Base-by-base conservation (phyloP, 2,113 vertebrate species). In the Cairina moschata region DNA sequence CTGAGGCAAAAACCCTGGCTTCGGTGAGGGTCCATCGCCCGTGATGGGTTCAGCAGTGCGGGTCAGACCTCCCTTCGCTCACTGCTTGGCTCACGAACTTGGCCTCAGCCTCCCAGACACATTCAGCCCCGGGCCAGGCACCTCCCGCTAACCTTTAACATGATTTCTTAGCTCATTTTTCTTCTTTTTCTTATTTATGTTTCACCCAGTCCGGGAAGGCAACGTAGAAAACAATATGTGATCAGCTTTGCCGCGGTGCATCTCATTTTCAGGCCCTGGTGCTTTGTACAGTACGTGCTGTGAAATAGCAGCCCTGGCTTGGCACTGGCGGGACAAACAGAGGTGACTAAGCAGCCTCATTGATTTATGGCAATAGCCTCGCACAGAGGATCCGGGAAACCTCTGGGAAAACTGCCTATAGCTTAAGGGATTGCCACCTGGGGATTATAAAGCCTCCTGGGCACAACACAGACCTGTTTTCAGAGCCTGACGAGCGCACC, bases 201-300 rank as follows among this genome's bases (percentile, higher is more conserved):
- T 95, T 86, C 63, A 80, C 66, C 56, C 87, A 93, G 83, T 32
- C 55, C 74, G 66, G 50, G 66, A 83, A 87, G 74, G 34, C 2
- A 1, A 42, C 34, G 73, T 42, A 31, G 83, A 72, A 94, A 96
- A 96, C 82, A 92, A 91, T 96, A 55, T 9, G 50, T 0, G 13
- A 79, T 88, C 96, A 78, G 92, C 75, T 85, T 93, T 90, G 92
- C 83, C 63, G 71, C 17, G 56, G 77, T 68, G 95, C 94, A 95
- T 83, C 91, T 75, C 55, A 91, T 94, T 96, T 88, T 84, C 88
- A 96, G 94, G 95, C 95, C 95, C 94, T 83, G 77, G 40, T 75
- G 78, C 85, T 83, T 72, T 3, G 96, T 95, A 97, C 97, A 91
- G 96, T 94, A 97, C 95, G 71, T 96, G 86, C 97, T 96, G 95